Base-by-base conservation (phyloP, 2,113 vertebrate species). In the Apodemus speciosus region DNA sequence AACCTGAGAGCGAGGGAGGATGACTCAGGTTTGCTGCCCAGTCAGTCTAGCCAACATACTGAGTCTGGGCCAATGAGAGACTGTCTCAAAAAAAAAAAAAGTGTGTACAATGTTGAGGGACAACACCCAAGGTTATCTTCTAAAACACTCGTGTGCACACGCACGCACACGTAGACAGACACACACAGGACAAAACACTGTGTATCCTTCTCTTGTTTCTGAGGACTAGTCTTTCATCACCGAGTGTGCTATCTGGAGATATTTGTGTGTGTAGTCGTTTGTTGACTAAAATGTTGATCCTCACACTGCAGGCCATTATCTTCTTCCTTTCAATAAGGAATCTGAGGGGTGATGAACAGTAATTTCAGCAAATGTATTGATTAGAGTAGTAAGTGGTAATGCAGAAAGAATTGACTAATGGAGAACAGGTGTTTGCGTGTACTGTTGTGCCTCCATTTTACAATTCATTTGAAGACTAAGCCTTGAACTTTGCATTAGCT, bases 391-490 rank as follows among this genome's bases (percentile, higher is more conserved):
- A 75, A 92, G 11, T 88, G 25, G 5, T 75, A 72, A 88, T 7
- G 14, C 68, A 84, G 38, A 86, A 86, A 87, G 53, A 81, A 72
- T 21, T 53, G 76, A 79, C 35, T 60, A 64, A 18, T n/a, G 9
- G 18, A 77, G 81, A 84, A 64, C 9, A 76, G 60, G 38, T 53
- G 38, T 27, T 81, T 56, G 49, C 2, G 2, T 38, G n/a, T 60
- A 27, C 53, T 60, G 53, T 16, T 40, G 79, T 38, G 21, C n/a
- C 43, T 72, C 56, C 3, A 13, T 76, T 93, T 76, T 73, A 68
- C 68, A 80, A 25, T 58, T 56, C 77, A 80, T 64, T 88, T 85
- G 62, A 77, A 92, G 64, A 90, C 21, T 43, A 88, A 73, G 11
- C 49, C 46, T 46, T 72, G 40, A 72, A 32, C 23, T 80, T 62